Percentiles rank a stretch among this genome's conserved stretches.
phyloP scores from a whole-genome alignment of 1,140 invertebrate species.

The Drosophila punjabiensis region DNA sequence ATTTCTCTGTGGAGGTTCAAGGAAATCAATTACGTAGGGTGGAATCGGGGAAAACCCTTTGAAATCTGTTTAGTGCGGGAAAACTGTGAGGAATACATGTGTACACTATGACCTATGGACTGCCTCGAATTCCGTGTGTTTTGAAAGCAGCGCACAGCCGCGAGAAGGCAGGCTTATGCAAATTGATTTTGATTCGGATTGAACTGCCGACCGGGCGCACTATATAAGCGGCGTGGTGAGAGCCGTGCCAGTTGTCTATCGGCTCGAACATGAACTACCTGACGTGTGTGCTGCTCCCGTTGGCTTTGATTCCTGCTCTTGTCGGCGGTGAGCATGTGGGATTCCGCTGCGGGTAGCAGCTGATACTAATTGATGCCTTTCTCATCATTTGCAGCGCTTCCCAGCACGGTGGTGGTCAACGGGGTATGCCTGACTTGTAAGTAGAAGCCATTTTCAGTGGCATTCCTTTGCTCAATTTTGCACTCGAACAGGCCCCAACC shows the following conservation, averaged over 20 bases:
- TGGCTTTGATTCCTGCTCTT: slow-evolving; percentile 56
- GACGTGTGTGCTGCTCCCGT: slow-evolving; percentile 56
- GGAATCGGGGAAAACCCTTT: slow-evolving; percentile 23
- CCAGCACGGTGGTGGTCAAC: slow-evolving; percentile 65
- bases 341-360: slow-evolving; percentile 8
- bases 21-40: slow-evolving; percentile 37
- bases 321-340: slow-evolving; percentile 55
- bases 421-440: slow-evolving; percentile 69
- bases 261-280: slow-evolving; percentile 61
- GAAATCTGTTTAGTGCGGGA: slow-evolving; percentile 1
- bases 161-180: slow-evolving; percentile 43
- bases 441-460: slow-evolving; percentile 7
- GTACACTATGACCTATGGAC: background rate
- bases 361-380: slow-evolving; percentile 22
- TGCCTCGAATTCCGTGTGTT: slow-evolving; percentile 7
- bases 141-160: slow-evolving; percentile 24
- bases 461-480: background rate
- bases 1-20: slow-evolving; percentile 35
- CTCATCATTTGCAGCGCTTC: slow-evolving; percentile 50
- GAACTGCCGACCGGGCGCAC: slow-evolving; percentile 8
- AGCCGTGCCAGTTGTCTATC: slow-evolving; percentile 9
- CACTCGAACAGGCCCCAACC: slow-evolving; percentile 50
- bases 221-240: slow-evolving; percentile 35
- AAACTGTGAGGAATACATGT: slow-evolving; percentile 6
- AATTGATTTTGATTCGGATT: slow-evolving; percentile 54